Base-by-base conservation (phyloP, 2,888 invertebrate genomes). In the Anthophora plumipes region DNA sequence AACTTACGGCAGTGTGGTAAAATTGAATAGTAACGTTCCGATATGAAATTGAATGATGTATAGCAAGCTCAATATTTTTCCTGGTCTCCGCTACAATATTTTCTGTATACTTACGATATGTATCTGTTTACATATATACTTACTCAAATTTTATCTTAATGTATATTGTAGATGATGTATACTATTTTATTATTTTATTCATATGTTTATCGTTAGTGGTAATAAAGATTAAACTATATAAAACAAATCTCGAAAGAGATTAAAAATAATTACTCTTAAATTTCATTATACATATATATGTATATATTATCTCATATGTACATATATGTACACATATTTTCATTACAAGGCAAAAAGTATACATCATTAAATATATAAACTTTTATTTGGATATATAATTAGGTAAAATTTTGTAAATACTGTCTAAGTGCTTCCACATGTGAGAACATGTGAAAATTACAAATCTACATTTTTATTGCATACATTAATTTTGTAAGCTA, bases 401-500 rank as follows among this genome's bases (percentile, higher is more conserved):
- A 50, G n/a, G 7, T 43, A 75, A 61, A 22, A 52, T 67, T n/a
- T 25, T 82, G 66, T 68, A 64, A 63, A 77, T 77, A 74, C 31
- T 60, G 48, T 77, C 60, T 55, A 77, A 74, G 74, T 82, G 72
- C 77, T 83, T 83, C 77, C 75, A 75, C 77, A 77, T 78, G 79
- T 82, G 68, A 25, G 52, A 52, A 69, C 83, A 83, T 77, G 69
- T 73, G 74, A 74, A 37, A 46, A 66, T 82, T 83, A 83, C 37
- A 79, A 54, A 80, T 75, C 17, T 80, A 68, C 80, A 87, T 71
- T 76, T 86, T 82, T 82, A 82, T 69, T 80, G 69, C 82, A 80
- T 76, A 74, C 14, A 59, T 50, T 75, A 63, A 72, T n/a, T 52
- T 73, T 41, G 17, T 83, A 83, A 77, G 73, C 68, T n/a, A n/a